phyloP scores from a whole-genome alignment of 2,113 vertebrate species.

The Cricetomys ansorgei region DNA sequence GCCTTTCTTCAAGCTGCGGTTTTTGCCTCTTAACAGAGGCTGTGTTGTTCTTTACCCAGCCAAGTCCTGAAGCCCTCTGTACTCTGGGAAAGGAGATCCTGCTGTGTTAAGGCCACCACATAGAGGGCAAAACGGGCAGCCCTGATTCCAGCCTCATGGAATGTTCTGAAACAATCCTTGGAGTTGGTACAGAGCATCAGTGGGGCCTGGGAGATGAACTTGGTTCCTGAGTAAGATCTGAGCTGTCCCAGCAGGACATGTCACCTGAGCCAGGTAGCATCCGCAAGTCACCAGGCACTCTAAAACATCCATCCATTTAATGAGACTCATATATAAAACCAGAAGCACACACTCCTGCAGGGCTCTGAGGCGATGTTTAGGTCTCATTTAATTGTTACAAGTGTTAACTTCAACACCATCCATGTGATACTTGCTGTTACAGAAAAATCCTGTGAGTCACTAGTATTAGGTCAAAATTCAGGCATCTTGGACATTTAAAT shows the following conservation, averaged over 20 bases:
- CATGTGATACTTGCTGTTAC: not conserved
- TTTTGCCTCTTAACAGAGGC: constrained; percentile 85
- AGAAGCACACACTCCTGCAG: fast-evolving
- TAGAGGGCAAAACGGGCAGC: not conserved
- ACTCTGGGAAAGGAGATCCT: not conserved
- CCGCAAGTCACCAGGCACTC: not conserved
- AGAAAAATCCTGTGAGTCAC: not conserved
- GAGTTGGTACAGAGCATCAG: fast-evolving
- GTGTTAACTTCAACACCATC: not conserved
- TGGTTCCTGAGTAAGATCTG: too few species aligned
- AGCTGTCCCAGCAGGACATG: not conserved
- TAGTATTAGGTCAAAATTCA: not conserved
- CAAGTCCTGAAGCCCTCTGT: not conserved
- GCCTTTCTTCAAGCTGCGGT: constrained; percentile 76
- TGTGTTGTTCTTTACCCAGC: constrained; percentile 78
- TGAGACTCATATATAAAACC: not conserved
- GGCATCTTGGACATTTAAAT: not conserved
- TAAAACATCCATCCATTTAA: not conserved
- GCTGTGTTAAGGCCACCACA: not conserved
- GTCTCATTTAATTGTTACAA: not conserved
- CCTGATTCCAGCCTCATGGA: fast-evolving
- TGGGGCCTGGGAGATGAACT: not conserved
- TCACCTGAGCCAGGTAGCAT: not conserved
- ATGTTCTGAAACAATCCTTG: not conserved
- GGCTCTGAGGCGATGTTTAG: not conserved